Conservation (phyloP, 2,888 invertebrate species). For the Leptopilina syphax region DNA sequence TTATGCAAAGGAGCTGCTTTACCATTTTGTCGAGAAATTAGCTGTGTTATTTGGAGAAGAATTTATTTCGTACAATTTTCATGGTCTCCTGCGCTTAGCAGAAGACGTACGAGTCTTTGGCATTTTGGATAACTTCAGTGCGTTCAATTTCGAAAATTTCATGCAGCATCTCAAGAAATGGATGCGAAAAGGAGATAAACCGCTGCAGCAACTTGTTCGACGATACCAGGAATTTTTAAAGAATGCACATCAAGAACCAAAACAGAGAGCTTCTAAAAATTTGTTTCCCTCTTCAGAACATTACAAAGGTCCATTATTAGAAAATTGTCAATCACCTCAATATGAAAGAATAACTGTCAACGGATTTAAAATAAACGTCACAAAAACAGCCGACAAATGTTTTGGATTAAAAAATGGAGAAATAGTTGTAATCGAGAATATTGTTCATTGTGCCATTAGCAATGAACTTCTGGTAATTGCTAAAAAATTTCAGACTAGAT, state of each 20-base stretch:
- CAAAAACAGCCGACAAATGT: not conserved
- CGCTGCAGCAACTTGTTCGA: conserved; percentile 38
- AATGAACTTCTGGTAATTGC: conserved; percentile 38
- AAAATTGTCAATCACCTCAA: conserved; percentile 1
- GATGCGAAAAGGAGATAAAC: conserved; percentile 44
- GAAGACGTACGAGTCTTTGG: conserved; percentile 43
- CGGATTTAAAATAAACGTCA: conserved; percentile 12
- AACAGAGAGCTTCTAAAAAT: not conserved
- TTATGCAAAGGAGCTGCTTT: conserved; percentile 44
- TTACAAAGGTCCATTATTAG: no score
- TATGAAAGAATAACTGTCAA: conserved; percentile 5
- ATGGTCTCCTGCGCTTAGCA: conserved; percentile 46
- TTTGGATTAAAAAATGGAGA: not conserved
- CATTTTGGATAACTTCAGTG: conserved; percentile 44
- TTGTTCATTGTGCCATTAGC: not conserved
- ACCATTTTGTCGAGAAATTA: conserved; percentile 44
- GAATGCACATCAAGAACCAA: not conserved
- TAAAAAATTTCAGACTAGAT: conserved; percentile 41
- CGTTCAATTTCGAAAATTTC: conserved; percentile 47
- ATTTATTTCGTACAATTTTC: conserved; percentile 47
- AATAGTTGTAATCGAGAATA: not conserved
- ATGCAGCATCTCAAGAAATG: conserved; percentile 44
- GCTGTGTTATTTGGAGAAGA: conserved; percentile 43
- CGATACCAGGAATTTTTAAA: not conserved
- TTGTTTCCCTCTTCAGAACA: no score